These are phyloP conservation scores for Anguilla japonica DNA, from an alignment of 2,113 vertebrate genomes.

Conservation along the genomic window DNA sequence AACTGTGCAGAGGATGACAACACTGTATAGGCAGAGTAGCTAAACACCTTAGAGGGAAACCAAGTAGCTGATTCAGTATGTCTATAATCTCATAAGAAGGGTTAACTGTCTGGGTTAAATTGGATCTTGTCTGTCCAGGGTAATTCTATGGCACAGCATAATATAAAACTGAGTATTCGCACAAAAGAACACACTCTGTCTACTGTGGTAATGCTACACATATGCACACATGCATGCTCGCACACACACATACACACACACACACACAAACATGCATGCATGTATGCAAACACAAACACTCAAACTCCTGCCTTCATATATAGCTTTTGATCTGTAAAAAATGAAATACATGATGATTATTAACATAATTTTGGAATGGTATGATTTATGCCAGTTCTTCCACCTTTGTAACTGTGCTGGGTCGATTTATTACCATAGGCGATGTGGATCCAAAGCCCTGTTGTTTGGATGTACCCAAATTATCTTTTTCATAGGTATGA, in stretches of 20 bases:
- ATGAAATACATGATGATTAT: not conserved
- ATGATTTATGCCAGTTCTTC: too few relatives aligned
- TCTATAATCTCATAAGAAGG: not conserved
- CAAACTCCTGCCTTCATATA: not conserved
- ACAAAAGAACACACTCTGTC: too few relatives aligned
- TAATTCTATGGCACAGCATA: not conserved
- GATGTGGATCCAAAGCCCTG: not conserved
- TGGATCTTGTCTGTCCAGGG: not conserved
- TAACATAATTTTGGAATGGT: not conserved
- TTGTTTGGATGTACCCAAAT: not conserved
- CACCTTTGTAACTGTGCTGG: not conserved
- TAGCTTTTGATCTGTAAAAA: not conserved
- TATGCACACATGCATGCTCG: too few relatives aligned
- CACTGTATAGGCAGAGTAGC: not conserved
- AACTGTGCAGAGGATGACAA: not conserved
- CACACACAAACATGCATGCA: too few relatives aligned
- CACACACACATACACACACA: not conserved
- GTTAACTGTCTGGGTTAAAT: not conserved
- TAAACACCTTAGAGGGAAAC: not conserved
- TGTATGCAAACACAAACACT: not conserved
- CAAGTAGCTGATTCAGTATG: not conserved
- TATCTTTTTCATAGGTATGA: not conserved
- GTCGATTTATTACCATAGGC: not conserved
- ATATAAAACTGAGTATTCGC: too few relatives aligned
- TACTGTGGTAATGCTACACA: not conserved